phyloP scores from a whole-genome alignment of 2,888 invertebrate genomes.

The Cataglyphis cursor region DNA sequence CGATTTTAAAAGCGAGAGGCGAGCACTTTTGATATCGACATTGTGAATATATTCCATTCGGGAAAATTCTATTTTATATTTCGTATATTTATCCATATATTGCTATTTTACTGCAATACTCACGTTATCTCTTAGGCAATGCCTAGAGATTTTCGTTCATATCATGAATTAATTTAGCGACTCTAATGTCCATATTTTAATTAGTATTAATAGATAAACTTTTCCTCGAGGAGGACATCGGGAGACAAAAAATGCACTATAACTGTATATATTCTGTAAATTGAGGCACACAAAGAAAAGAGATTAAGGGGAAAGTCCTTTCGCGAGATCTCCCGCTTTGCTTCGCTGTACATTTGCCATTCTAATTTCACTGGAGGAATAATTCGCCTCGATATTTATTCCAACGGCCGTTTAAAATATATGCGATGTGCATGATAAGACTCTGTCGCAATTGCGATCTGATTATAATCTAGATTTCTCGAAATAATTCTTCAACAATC shows the following conservation, averaged over 20 bases:
- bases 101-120: neutral
- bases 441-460: neutral
- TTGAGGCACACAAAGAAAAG: neutral
- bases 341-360: conserved; percentile 17
- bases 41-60: conserved; percentile 21
- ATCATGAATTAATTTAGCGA: neutral
- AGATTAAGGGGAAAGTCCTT: neutral
- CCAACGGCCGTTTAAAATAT: neutral
- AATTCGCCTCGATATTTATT: conserved; percentile 11
- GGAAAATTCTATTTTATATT: conserved; percentile 31
- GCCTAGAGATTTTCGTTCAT: conserved; percentile 3
- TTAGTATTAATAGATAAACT: neutral
- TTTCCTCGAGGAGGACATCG: neutral
- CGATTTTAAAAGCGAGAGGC: conserved; percentile 21
- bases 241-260: neutral
- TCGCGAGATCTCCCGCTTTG: neutral
- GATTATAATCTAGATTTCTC: neutral
- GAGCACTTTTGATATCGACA: conserved; percentile 38
- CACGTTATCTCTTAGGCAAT: neutral
- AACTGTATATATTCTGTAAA: conserved; percentile 36
- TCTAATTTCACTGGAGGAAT: neutral
- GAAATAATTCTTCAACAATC: conserved; percentile 51
- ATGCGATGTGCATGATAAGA: conserved; percentile 1
- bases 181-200: neutral
- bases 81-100: neutral